Percentiles rank a stretch among this genome's conserved stretches.
phyloP scores from a whole-genome alignment of 2,113 vertebrate genomes.

The Reinhardtius hippoglossoides region DNA sequence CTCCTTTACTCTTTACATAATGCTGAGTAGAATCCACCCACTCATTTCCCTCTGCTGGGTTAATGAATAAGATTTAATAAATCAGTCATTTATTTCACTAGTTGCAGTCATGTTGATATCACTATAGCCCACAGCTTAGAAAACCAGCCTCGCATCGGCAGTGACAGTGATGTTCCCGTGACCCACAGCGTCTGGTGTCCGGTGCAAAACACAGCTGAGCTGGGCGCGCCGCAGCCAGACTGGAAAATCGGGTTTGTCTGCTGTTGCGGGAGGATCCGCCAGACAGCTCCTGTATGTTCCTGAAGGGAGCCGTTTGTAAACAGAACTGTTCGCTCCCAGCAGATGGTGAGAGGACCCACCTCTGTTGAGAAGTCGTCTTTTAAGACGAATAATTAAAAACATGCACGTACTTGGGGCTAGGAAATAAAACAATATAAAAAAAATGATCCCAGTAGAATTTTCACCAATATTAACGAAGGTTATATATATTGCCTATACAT shows the following conservation, averaged over 20 bases:
- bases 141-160: not conserved
- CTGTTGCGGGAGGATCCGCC: slow-evolving; percentile 6
- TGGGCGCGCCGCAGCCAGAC: slow-evolving; percentile 40
- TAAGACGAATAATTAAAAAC: not conserved
- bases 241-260: slow-evolving; percentile 69
- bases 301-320: slow-evolving; percentile 27
- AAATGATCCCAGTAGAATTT: no score
- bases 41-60: not conserved
- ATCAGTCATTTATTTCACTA: not conserved
- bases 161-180: slow-evolving; percentile 16
- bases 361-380: not conserved
- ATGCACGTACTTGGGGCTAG: not conserved
- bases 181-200: slow-evolving; percentile 39
- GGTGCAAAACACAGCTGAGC: slow-evolving; percentile 47
- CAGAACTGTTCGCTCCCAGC: slow-evolving; percentile 13
- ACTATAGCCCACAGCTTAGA: not conserved
- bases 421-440: no score
- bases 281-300: slow-evolving; percentile 1
- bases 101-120: not conserved
- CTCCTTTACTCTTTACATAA: not conserved
- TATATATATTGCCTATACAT: no score
- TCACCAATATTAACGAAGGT: no score
- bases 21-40: not conserved
- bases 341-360: not conserved
- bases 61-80: not conserved